phyloP scores from a whole-genome alignment of 1,140 invertebrate genomes.

The Magallana ariakensis region DNA sequence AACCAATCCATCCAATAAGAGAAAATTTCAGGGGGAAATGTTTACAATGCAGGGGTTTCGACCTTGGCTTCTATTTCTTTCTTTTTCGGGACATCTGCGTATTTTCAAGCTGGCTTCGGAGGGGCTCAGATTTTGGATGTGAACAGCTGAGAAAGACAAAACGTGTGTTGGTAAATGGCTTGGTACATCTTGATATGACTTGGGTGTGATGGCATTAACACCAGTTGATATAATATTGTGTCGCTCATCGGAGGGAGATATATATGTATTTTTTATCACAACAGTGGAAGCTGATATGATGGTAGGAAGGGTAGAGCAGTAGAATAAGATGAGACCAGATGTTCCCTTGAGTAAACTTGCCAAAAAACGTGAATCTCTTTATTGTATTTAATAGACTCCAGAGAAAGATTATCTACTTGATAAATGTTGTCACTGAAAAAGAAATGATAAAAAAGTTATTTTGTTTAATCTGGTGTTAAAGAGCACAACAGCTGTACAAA shows the following conservation, averaged over 20 bases:
- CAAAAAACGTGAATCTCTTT: neutral
- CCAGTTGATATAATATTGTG: constrained; percentile 15
- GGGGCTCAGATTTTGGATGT: neutral
- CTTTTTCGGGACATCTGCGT: neutral
- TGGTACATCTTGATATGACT: constrained; percentile 26
- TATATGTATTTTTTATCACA: neutral
- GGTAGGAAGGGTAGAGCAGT: neutral
- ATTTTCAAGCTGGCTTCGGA: neutral
- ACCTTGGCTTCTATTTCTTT: constrained; percentile 28
- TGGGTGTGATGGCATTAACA: neutral
- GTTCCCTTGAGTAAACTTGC: neutral
- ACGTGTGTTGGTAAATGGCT: neutral
- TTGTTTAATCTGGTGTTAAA: neutral
- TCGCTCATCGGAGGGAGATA: neutral
- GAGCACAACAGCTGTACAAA: neutral
- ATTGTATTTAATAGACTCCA: constrained; percentile 8
- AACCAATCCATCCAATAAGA: constrained; percentile 5
- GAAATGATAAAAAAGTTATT: neutral
- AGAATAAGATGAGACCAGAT: neutral
- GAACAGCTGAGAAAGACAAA: neutral
- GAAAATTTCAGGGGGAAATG: constrained; percentile 19
- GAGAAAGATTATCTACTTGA: constrained; percentile 14
- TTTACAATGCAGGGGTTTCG: constrained; percentile 27
- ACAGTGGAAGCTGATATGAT: constrained; percentile 8
- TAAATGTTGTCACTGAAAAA: constrained; percentile 29